Conservation (phyloP, 1,140 invertebrate genomes). For the Drosophila watanabei region DNA sequence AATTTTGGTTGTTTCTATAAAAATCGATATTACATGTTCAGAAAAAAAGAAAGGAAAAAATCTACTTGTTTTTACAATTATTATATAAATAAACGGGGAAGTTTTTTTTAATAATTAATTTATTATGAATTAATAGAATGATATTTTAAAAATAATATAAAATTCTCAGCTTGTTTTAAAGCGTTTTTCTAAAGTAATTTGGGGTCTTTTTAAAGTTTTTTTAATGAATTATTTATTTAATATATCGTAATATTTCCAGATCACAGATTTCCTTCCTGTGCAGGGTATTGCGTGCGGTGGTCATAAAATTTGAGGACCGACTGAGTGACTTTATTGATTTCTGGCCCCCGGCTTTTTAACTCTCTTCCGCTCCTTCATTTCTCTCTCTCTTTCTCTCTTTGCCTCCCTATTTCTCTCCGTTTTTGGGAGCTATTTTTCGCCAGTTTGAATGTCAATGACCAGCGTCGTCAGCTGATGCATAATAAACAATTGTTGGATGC, state of each 20-base stretch:
- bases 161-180: background rate
- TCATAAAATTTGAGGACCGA: conserved; percentile 59
- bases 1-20: background rate
- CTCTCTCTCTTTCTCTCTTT: conserved; percentile 7
- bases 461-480: conserved; percentile 68
- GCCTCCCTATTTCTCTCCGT: conserved; percentile 26
- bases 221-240: background rate
- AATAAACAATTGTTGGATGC: conserved; percentile 67
- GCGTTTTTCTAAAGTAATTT: background rate
- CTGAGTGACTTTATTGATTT: conserved; percentile 71
- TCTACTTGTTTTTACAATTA: background rate
- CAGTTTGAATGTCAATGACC: conserved; percentile 77
- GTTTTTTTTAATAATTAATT: background rate
- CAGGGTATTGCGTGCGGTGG: conserved; percentile 65
- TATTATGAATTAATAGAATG: too few relatives aligned
- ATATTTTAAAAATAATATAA: background rate
- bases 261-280: conserved; percentile 14
- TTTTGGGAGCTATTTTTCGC: conserved; percentile 44
- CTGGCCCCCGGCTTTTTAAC: conserved; percentile 33
- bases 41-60: background rate
- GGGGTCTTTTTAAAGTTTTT: background rate
- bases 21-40: conserved; percentile 1
- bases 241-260: background rate
- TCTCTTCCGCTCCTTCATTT: conserved; percentile 12
- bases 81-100: background rate